Evolutionary conservation across 2,113 vertebrate species (phyloP).

Genomic region (Indri indri): DNA sequence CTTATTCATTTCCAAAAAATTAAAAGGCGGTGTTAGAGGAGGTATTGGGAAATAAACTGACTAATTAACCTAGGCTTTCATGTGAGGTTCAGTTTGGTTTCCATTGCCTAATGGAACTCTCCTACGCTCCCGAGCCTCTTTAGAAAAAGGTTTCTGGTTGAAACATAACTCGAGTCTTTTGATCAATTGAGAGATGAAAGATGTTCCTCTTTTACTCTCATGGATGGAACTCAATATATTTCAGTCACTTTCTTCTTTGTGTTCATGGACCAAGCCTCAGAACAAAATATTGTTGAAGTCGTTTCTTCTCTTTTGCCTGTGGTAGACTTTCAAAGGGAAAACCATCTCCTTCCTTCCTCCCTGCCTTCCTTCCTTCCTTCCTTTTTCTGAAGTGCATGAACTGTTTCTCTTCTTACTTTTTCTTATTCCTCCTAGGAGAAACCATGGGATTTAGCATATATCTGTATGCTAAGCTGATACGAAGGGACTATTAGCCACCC

Average conservation of each 20-base stretch:
- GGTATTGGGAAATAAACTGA: constrained; percentile 31
- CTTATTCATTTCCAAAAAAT: constrained; percentile 36
- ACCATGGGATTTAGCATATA: neutral
- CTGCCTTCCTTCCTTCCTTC: neutral
- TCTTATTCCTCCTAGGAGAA: neutral
- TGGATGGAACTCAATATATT: neutral
- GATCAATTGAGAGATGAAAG: neutral
- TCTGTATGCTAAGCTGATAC: neutral
- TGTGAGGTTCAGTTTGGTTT: neutral
- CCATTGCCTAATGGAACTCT: constrained; percentile 24
- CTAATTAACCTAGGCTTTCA: constrained; percentile 22
- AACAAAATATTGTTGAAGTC: neutral
- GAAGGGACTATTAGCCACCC: neutral
- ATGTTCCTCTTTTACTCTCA: neutral
- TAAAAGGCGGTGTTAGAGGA: neutral
- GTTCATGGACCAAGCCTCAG: neutral
- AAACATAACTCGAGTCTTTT: neutral
- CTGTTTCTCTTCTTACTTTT: neutral
- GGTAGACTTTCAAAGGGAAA: neutral
- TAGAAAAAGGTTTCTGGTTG: neutral
- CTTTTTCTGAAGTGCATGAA: neutral
- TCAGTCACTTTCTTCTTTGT: neutral
- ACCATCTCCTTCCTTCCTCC: accelerated
- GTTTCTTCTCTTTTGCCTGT: neutral
- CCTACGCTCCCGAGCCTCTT: neutral